These are phyloP conservation scores for Macrocentrus cingulum DNA, from an alignment of 1,140 invertebrate genomes.

Conservation along the genomic window DNA sequence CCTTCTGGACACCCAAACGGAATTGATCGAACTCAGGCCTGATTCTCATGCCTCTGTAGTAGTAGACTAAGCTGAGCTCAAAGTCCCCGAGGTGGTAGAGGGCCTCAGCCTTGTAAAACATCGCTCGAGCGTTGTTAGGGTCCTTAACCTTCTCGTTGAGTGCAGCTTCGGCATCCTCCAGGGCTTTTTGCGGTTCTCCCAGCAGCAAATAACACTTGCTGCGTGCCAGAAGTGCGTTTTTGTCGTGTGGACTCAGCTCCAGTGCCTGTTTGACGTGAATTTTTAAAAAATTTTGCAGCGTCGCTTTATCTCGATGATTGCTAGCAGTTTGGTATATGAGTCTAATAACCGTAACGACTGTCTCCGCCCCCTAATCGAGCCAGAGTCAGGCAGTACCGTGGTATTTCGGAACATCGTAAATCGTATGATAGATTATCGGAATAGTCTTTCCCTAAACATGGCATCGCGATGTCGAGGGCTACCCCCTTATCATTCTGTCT, in stretches of 20 bases:
- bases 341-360: conserved; percentile 28
- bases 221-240: conserved; percentile 81
- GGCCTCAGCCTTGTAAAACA: conserved; percentile 91
- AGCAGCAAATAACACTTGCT: conserved; percentile 88
- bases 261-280: conserved; percentile 70
- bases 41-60: conserved; percentile 81
- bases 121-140: conserved; percentile 77
- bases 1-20: conserved; percentile 88
- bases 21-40: conserved; percentile 86
- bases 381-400: conserved; percentile 33
- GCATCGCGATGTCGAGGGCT: neutral
- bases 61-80: conserved; percentile 89
- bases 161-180: conserved; percentile 83
- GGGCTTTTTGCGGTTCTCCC: conserved; percentile 79
- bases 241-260: conserved; percentile 81
- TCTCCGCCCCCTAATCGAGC: conserved; percentile 26
- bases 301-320: conserved; percentile 8
- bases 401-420: conserved; percentile 34
- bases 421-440: conserved; percentile 37
- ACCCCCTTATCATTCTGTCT: neutral
- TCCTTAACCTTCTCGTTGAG: conserved; percentile 66
- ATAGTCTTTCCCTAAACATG: conserved; percentile 22
- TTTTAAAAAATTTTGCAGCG: conserved; percentile 19
- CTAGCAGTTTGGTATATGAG: conserved; percentile 12
- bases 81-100: conserved; percentile 90